Conservation (phyloP, 2,888 invertebrate species). For the Gymnoscelis rufifasciata region DNA sequence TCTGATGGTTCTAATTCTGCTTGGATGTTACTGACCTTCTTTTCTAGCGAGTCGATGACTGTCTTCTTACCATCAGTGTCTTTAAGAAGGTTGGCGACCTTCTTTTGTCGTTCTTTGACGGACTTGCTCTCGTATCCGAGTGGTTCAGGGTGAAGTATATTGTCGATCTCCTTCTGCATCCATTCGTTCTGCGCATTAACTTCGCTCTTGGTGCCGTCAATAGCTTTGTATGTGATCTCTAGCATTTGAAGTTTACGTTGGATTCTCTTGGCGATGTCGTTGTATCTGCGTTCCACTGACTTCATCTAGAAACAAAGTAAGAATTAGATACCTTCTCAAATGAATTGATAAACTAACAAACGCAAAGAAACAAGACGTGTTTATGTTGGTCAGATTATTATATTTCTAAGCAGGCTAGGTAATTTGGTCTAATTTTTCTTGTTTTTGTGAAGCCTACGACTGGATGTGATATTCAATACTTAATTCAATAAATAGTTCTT, state of each 20-base stretch:
- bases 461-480: too few relatives aligned
- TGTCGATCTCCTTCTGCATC: constrained; percentile 86
- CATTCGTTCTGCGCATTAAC: constrained; percentile 88
- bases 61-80: constrained; percentile 92
- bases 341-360: too few relatives aligned
- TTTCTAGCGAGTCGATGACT: constrained; percentile 89
- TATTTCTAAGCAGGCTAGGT: too few relatives aligned
- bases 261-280: constrained; percentile 89
- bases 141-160: constrained; percentile 82
- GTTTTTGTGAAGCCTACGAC: too few relatives aligned
- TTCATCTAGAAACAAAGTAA: constrained; percentile 79
- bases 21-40: constrained; percentile 89
- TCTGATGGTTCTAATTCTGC: constrained; percentile 92
- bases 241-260: constrained; percentile 90
- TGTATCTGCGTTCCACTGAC: constrained; percentile 89
- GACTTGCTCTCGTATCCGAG: constrained; percentile 88
- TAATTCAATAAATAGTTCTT: too few relatives aligned
- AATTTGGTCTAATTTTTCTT: too few relatives aligned
- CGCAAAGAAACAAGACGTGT: too few relatives aligned
- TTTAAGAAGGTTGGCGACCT: constrained; percentile 85
- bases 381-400: too few relatives aligned
- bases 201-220: constrained; percentile 88
- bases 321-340: constrained; percentile 2
- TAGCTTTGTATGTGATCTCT: constrained; percentile 90
- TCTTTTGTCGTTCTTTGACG: constrained; percentile 85